phyloP scores from a whole-genome alignment of 1,140 invertebrate species.

The Neodiprion virginianus region DNA sequence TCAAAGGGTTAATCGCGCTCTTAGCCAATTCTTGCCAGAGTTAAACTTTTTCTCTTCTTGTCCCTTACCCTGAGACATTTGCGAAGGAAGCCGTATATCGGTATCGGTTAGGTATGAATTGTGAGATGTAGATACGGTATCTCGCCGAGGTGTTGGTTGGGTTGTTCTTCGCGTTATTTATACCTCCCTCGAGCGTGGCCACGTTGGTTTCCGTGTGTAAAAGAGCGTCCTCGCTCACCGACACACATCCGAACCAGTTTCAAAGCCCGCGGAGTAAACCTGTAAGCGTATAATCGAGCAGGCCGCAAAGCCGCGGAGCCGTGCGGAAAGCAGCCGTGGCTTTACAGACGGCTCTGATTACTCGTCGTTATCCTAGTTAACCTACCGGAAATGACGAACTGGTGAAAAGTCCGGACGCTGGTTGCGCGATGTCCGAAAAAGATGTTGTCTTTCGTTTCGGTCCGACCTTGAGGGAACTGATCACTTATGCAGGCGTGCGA shows the following conservation, averaged over 20 bases:
- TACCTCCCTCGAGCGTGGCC: conserved; percentile 50
- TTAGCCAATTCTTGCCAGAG: no score
- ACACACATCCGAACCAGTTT: no score
- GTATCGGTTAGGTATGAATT: no score
- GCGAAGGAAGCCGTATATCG: no score
- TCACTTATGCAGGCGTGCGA: no score
- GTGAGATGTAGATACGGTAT: not conserved
- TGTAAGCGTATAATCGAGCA: conserved; percentile 51
- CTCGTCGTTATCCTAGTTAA: conserved; percentile 56
- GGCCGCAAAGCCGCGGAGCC: not conserved
- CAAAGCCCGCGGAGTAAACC: not conserved
- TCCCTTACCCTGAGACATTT: no score
- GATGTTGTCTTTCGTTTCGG: not conserved
- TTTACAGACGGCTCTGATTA: conserved; percentile 48
- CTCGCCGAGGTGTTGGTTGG: not conserved
- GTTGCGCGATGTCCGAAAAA: not conserved
- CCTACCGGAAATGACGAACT: conserved; percentile 49
- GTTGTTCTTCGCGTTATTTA: conserved; percentile 58
- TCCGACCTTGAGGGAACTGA: no score
- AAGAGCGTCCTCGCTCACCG: no score
- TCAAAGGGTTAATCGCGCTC: no score
- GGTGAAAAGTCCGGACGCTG: not conserved
- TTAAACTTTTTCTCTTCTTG: no score
- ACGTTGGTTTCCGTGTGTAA: no score
- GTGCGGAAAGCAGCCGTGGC: not conserved